Base-by-base conservation (phyloP, 2,888 invertebrate genomes). In the Drosophila longiperda region DNA sequence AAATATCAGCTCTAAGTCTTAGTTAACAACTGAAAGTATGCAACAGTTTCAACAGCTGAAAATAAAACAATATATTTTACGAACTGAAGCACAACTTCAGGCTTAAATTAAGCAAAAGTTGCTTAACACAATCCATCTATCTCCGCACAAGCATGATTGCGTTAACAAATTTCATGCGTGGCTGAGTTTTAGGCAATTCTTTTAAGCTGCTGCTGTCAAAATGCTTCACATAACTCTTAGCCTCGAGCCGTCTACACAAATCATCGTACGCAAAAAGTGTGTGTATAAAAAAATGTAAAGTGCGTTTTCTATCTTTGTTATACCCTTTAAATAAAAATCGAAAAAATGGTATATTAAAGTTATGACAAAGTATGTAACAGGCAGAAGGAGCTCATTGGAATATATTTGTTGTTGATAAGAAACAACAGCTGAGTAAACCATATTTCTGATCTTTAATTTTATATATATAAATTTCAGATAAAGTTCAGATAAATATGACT, bases 231-330 rank as follows among this genome's bases (percentile, higher is more conserved):
- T 83, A 72, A 83, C 72, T 76, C 66, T 68, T 63, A 69, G 33
- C 63, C 67, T 73, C 60, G 75, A 17, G 61, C 53, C 72, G 82
- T 85, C 89, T 77, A 82, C 87, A 85, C 84, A 85, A 85, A 85
- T 85, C 84, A 85, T 89, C 73, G 50, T 81, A 81, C 83, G 87
- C 89, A 85, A 85, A 67, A 73, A 60, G 59, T 64, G 12, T 15
- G 11, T 54, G 67, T 52, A 36, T 53, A 71, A 63, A 61, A 61
- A 73, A 49, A 62, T 55, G 52, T 81, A 67, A 79, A 78, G 84
- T 84, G 84, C 89, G 84, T 89, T 87, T 85, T 70, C 79, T 61
- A 49, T 40, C 42, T 59, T 11, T 33, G 58, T 54, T 62, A 23
- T 45, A 45, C 45, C 45, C 45, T 45, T 4, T 1, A 1, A 23